These are phyloP conservation scores for Drosophila ochracea DNA, from an alignment of 2,888 invertebrate genomes.

Conservation along the genomic window DNA sequence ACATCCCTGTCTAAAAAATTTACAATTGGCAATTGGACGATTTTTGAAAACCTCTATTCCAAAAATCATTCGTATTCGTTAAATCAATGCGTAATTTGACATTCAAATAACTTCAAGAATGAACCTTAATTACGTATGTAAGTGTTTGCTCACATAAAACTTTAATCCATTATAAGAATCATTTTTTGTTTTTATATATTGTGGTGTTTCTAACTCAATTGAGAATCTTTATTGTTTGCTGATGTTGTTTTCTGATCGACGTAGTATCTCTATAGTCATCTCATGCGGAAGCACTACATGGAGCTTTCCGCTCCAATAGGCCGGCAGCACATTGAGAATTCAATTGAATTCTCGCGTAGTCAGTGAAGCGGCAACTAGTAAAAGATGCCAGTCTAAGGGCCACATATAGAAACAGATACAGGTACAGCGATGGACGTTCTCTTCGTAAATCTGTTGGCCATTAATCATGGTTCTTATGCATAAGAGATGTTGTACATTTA, in stretches of 20 bases:
- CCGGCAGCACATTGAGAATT: slow-evolving; percentile 62
- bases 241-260: slow-evolving; percentile 30
- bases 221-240: slow-evolving; percentile 23
- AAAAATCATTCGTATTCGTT: not conserved
- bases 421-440: slow-evolving; percentile 23
- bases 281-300: slow-evolving; percentile 64
- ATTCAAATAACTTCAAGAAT: not conserved
- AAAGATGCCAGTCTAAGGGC: slow-evolving; percentile 43
- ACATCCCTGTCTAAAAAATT: not conserved
- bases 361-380: slow-evolving; percentile 73
- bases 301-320: slow-evolving; percentile 78
- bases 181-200: slow-evolving; percentile 2
- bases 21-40: not conserved
- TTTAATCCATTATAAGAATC: slow-evolving; percentile 11
- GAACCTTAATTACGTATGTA: not conserved
- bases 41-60: not conserved
- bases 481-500: slow-evolving; percentile 74
- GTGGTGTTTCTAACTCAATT: not conserved
- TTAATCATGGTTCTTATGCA: slow-evolving; percentile 70
- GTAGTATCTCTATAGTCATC: not conserved
- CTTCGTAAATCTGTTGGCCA: slow-evolving; percentile 55
- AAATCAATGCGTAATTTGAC: not conserved
- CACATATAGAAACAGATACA: slow-evolving; percentile 18
- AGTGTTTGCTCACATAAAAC: not conserved
- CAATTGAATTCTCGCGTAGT: slow-evolving; percentile 45